A percentile compares a stretch with the other conserved stretches of the same genome.
Conservation (phyloP, 2,797 vertebrate species). For the Labeo calbasu region DNA sequence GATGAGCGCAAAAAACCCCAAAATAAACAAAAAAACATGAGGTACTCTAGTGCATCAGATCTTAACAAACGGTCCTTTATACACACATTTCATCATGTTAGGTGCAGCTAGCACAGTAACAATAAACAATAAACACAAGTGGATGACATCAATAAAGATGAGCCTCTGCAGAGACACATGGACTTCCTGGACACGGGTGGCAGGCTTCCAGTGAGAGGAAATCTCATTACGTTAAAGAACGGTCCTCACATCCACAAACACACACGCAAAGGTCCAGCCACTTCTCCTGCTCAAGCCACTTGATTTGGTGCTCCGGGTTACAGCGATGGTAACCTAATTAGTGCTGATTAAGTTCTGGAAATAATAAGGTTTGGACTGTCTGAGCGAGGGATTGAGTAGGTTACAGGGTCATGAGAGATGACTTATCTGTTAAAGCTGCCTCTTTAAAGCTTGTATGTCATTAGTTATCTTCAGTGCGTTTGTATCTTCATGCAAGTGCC, state of each 20-base stretch:
- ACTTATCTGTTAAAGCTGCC: not conserved
- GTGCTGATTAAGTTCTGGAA: not conserved
- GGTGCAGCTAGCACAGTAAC: conserved; percentile 19
- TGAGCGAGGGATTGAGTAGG: not conserved
- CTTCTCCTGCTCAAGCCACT: not conserved
- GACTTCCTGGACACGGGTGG: conserved; percentile 29
- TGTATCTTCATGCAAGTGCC: not conserved
- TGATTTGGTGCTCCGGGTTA: not conserved
- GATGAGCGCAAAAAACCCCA: not conserved
- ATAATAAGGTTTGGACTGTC: conserved; percentile 8
- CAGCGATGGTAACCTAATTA: conserved; percentile 12
- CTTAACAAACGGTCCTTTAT: not conserved
- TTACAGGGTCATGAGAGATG: not conserved
- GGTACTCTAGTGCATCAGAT: not conserved
- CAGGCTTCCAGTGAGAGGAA: conserved; percentile 45
- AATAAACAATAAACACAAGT: conserved; percentile 12
- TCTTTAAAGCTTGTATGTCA: not conserved
- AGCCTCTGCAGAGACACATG: conserved; percentile 26
- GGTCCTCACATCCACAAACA: not conserved
- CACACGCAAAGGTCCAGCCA: not conserved
- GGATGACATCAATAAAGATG: conserved; percentile 42
- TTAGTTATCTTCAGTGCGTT: not conserved
- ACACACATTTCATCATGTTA: not conserved
- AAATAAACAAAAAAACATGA: not conserved
- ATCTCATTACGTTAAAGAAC: conserved; percentile 51